These are phyloP conservation scores for Oligia fasciuncula DNA, from an alignment of 2,888 invertebrate genomes.

Conservation along the genomic window DNA sequence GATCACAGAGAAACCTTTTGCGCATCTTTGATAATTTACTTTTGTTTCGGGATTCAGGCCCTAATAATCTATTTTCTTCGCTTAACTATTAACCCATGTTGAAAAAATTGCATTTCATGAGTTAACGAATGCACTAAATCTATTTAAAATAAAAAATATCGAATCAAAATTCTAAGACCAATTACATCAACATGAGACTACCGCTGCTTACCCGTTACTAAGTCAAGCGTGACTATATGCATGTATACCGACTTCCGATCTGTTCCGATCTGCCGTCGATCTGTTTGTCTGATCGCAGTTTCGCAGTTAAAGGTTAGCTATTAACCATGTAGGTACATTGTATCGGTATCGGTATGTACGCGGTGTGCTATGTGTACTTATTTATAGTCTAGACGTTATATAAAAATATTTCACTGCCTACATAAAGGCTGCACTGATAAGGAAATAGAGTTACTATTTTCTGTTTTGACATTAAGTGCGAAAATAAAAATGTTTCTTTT, in stretches of 20 bases:
- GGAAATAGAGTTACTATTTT: slow-evolving; percentile 28
- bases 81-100: background rate
- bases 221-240: slow-evolving; percentile 14
- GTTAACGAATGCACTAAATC: background rate
- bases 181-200: background rate
- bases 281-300: slow-evolving; percentile 37
- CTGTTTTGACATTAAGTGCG: slow-evolving; percentile 13
- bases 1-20: background rate
- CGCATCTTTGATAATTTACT: background rate
- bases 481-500: background rate
- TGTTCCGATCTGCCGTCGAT: slow-evolving; percentile 40
- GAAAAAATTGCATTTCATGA: background rate
- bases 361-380: background rate
- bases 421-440: slow-evolving; percentile 37
- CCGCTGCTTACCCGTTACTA: background rate
- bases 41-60: background rate
- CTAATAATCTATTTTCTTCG: background rate
- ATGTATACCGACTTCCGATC: slow-evolving; percentile 29
- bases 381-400: slow-evolving; percentile 39
- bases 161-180: background rate
- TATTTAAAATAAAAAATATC: background rate
- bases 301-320: too few relatives aligned
- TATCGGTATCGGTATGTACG: background rate
- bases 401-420: slow-evolving; percentile 39
- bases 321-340: slow-evolving; percentile 31